Evolutionary conservation across 2,888 invertebrate species (phyloP).

Genomic region (Andrena flavipes): DNA sequence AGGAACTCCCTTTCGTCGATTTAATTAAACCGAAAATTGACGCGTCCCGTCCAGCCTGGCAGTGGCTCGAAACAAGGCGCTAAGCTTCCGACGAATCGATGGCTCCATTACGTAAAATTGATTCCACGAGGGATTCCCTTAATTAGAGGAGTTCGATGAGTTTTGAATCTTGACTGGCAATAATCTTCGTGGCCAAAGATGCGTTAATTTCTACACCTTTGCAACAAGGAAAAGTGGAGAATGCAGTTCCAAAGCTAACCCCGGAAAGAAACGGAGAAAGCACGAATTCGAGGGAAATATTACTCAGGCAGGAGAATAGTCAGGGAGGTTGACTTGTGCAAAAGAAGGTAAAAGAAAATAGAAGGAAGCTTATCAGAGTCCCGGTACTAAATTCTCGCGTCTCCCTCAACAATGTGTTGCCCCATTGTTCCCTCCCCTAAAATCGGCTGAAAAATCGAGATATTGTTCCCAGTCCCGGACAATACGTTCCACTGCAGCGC

Average conservation of each 20-base stretch:
- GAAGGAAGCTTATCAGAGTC: neutral
- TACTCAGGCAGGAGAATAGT: neutral
- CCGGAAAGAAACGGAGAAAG: neutral
- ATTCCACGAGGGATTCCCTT: neutral
- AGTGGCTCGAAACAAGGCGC: conserved; percentile 28
- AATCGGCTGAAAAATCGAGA: conserved; percentile 49
- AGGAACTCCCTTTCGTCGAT: neutral
- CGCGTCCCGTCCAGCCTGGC: neutral
- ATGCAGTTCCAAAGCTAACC: too few relatives aligned
- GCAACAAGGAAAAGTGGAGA: too few relatives aligned
- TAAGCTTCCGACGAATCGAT: neutral
- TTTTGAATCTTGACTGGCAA: neutral
- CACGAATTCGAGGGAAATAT: neutral
- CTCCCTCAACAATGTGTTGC: conserved; percentile 10
- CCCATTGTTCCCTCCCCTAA: conserved; percentile 34
- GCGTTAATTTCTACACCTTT: too few relatives aligned
- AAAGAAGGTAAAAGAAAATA: neutral
- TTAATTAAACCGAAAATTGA: conserved; percentile 55
- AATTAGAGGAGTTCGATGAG: neutral
- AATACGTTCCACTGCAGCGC: conserved; percentile 28
- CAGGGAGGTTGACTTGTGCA: neutral
- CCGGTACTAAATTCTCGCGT: conserved; percentile 13
- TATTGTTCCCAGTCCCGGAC: conserved; percentile 37
- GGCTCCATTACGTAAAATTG: neutral
- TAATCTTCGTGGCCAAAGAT: too few relatives aligned